Evolutionary conservation across 2,797 vertebrate species (phyloP).

Genomic region (Calcarius lapponicus): DNA sequence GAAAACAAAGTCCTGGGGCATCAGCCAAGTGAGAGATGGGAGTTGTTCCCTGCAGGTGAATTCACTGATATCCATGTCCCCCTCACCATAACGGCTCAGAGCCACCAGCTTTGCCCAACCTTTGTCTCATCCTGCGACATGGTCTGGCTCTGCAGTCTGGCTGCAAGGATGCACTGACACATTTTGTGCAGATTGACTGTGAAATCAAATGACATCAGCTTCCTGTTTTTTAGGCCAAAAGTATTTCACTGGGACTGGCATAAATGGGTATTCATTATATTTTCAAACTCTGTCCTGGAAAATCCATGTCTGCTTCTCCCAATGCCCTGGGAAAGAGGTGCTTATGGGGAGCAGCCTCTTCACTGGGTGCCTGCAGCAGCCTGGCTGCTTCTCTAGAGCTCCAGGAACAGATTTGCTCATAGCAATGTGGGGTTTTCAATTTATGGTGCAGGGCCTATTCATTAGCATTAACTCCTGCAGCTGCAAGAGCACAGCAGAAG

Average conservation of each 20-base stretch:
- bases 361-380: background rate
- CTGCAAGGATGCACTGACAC: background rate
- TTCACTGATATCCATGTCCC: background rate
- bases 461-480: background rate
- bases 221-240: background rate
- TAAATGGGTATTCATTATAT: background rate
- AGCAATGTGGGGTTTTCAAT: background rate
- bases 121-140: accelerated
- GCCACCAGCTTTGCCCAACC: background rate
- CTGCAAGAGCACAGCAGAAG: background rate
- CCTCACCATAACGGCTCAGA: background rate
- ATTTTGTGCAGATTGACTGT: background rate
- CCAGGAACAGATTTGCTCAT: background rate
- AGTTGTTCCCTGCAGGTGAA: background rate
- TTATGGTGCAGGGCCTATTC: background rate
- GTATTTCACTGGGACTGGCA: background rate
- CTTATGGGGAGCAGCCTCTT: background rate
- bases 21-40: background rate
- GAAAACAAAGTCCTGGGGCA: background rate
- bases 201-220: background rate
- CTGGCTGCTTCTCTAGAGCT: background rate
- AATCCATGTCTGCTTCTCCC: background rate
- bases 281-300: background rate
- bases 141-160: accelerated
- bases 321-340: accelerated